phyloP scores from a whole-genome alignment of 1,140 invertebrate genomes.

The Drosophila willistoni region DNA sequence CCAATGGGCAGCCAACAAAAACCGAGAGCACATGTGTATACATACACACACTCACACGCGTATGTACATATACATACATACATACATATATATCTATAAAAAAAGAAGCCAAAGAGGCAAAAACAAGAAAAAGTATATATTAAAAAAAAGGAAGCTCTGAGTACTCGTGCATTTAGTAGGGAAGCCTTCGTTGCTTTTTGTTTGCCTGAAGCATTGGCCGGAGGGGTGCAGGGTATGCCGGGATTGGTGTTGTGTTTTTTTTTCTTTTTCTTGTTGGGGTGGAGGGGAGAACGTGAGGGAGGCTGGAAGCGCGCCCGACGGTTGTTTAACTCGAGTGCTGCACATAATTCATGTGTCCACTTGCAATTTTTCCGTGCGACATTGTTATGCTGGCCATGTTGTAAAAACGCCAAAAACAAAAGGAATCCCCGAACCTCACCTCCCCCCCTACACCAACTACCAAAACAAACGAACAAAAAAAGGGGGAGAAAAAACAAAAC shows the following conservation, averaged over 20 bases:
- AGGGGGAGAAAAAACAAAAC: conserved; percentile 7
- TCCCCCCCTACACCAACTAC: conserved; percentile 1
- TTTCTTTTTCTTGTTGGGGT: too few relatives aligned
- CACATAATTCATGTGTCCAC: conserved; percentile 81
- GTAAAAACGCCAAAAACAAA: conserved; percentile 79
- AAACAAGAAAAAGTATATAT: background rate
- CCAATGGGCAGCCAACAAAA: conserved; percentile 78
- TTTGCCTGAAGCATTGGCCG: conserved; percentile 47
- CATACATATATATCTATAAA: conserved; percentile 4
- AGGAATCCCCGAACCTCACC: conserved; percentile 34
- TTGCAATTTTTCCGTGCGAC: conserved; percentile 77
- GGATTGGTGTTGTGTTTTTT: background rate
- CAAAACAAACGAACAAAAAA: conserved; percentile 13
- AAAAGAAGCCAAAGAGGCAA: background rate
- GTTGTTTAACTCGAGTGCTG: conserved; percentile 80
- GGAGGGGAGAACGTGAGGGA: background rate
- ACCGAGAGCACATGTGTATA: conserved; percentile 66
- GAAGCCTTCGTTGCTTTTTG: conserved; percentile 55
- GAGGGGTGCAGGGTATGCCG: conserved; percentile 2
- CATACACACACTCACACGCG: conserved; percentile 30
- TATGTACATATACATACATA: background rate
- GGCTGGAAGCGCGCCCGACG: conserved; percentile 61
- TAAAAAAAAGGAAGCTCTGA: conserved; percentile 34
- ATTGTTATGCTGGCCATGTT: conserved; percentile 79
- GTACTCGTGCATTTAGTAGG: conserved; percentile 77